These are phyloP conservation scores for Biston betularia DNA, from an alignment of 2,888 invertebrate genomes.

Conservation along the genomic window DNA sequence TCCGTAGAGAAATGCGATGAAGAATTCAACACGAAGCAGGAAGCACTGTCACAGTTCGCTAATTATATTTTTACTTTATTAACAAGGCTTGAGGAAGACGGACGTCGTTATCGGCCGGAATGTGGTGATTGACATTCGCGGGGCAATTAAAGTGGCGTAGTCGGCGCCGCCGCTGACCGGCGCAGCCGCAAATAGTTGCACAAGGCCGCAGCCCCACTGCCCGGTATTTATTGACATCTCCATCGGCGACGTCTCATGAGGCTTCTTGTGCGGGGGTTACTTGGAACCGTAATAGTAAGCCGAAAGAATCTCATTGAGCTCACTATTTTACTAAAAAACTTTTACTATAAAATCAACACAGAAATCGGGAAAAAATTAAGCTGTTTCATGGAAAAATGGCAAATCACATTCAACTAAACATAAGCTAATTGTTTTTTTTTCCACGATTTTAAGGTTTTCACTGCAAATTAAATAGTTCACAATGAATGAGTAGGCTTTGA, in stretches of 20 bases:
- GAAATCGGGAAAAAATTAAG: too few relatives aligned
- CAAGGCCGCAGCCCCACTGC: constrained; percentile 72
- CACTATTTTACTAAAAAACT: too few relatives aligned
- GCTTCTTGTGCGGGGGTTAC: constrained; percentile 22
- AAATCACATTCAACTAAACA: too few relatives aligned
- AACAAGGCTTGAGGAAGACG: constrained; percentile 54
- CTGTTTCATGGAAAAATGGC: too few relatives aligned
- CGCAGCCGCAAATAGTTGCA: constrained; percentile 76
- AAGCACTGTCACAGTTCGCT: constrained; percentile 46
- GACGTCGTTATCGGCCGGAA: constrained; percentile 61
- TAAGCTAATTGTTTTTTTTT: too few relatives aligned
- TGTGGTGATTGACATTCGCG: constrained; percentile 73
- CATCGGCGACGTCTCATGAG: constrained; percentile 56
- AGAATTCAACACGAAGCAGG: constrained; percentile 40
- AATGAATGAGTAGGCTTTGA: too few relatives aligned
- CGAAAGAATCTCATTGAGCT: too few relatives aligned
- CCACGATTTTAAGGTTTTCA: too few relatives aligned
- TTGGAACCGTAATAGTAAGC: too few relatives aligned
- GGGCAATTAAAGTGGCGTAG: constrained; percentile 69
- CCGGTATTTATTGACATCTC: constrained; percentile 67
- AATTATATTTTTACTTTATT: constrained; percentile 45
- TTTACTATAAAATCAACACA: too few relatives aligned
- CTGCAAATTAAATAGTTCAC: too few relatives aligned
- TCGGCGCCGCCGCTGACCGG: constrained; percentile 54
- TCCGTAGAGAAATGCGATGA: constrained; percentile 28